phyloP scores from a whole-genome alignment of 2,113 vertebrate species.

The Caranx melampygus region DNA sequence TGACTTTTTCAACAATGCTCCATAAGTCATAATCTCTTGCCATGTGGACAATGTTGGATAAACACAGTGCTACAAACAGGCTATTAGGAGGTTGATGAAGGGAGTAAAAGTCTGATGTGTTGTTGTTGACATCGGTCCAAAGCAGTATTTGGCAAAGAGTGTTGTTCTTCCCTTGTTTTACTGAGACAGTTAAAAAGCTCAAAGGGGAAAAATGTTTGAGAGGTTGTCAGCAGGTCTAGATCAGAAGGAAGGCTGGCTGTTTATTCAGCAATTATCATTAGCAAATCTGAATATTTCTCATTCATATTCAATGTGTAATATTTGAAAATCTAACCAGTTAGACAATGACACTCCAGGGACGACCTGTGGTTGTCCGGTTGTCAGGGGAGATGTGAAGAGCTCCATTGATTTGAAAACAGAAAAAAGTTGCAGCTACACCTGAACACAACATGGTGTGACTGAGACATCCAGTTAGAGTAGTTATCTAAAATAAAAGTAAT shows the following conservation, averaged over 20 bases:
- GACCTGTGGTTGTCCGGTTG: background rate
- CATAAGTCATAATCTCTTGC: slow-evolving; percentile 32
- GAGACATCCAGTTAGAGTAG: too few relatives aligned
- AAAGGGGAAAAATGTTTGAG: too few relatives aligned
- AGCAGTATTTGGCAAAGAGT: slow-evolving; percentile 1
- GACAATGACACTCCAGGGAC: background rate
- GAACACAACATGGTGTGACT: too few relatives aligned
- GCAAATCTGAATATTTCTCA: background rate
- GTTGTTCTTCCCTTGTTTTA: background rate
- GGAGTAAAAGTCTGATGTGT: slow-evolving; percentile 6
- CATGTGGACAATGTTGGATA: slow-evolving; percentile 41
- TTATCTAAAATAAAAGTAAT: too few relatives aligned
- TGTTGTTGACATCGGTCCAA: slow-evolving; percentile 20
- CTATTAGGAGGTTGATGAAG: slow-evolving; percentile 25
- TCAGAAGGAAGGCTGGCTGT: background rate
- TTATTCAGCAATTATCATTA: background rate
- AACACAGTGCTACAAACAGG: slow-evolving; percentile 34
- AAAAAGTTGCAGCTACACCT: background rate
- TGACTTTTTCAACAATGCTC: slow-evolving; percentile 34
- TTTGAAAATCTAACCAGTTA: background rate
- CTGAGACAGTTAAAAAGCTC: background rate
- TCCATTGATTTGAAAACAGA: background rate
- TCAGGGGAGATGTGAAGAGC: background rate
- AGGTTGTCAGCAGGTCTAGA: background rate
- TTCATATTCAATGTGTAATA: background rate